A percentile compares a stretch with the other conserved stretches of the same genome.
These are phyloP conservation scores for Torymus auratus DNA, from an alignment of 2,888 invertebrate genomes.

Conservation along the genomic window DNA sequence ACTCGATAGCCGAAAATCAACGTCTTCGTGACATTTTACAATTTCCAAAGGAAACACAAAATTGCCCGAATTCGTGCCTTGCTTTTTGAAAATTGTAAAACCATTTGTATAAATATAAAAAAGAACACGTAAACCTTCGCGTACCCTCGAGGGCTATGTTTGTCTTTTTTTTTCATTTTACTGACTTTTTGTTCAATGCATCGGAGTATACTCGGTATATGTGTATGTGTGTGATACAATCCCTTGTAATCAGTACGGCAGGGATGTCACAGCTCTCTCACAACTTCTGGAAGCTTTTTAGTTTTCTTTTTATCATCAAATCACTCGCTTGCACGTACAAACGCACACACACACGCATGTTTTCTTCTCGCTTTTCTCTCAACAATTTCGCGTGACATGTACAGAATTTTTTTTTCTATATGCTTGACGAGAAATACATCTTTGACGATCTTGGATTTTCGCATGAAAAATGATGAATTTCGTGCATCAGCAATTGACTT, in stretches of 20 bases:
- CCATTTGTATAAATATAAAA: constrained; percentile 51
- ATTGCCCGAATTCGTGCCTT: not conserved
- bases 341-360: not conserved
- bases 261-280: constrained; percentile 45
- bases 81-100: constrained; percentile 48
- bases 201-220: constrained; percentile 14
- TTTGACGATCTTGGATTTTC: constrained; percentile 2
- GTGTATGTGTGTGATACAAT: constrained; percentile 8
- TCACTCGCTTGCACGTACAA: constrained; percentile 6
- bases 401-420: not conserved
- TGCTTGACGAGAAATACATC: constrained; percentile 17
- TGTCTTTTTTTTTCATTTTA: not conserved
- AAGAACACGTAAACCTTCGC: constrained; percentile 33
- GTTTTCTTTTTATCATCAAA: constrained; percentile 37
- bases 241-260: constrained; percentile 33
- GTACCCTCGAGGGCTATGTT: constrained; percentile 18
- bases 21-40: constrained; percentile 26
- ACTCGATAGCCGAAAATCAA: not conserved
- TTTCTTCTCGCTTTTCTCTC: not conserved
- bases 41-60: constrained; percentile 31
- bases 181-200: not conserved
- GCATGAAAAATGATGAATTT: constrained; percentile 15
- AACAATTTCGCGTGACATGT: constrained; percentile 14
- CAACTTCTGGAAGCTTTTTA: constrained; percentile 45
- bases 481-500: constrained; percentile 18